phyloP scores from a whole-genome alignment of 2,888 invertebrate species.

The Mallateleia sp. region DNA sequence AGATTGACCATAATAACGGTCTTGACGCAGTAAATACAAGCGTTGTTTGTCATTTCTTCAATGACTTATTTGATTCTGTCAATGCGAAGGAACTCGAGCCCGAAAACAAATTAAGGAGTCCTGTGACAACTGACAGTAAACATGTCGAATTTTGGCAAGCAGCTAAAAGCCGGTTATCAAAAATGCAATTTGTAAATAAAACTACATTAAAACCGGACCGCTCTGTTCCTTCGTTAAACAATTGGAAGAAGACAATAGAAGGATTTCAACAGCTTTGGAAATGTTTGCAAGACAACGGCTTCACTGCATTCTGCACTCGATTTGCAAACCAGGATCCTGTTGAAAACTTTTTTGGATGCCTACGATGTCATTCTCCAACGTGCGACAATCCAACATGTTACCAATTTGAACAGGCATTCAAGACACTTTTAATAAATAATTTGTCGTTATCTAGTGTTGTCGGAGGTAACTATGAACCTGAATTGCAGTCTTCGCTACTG shows the following conservation, averaged over 20 bases:
- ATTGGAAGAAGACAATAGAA: background rate
- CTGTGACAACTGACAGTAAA: background rate
- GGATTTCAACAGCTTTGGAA: background rate
- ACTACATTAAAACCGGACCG: background rate
- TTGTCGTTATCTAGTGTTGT: no score
- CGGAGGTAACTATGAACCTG: no score
- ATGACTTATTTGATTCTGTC: constrained; percentile 1
- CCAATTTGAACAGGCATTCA: no score
- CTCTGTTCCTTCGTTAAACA: background rate
- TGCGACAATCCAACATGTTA: no score
- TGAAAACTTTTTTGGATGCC: background rate
- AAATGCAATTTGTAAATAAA: no score
- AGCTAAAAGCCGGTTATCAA: no score
- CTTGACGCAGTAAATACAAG: no score
- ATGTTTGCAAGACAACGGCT: background rate
- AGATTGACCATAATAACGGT: no score
- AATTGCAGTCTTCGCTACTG: no score
- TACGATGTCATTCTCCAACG: background rate
- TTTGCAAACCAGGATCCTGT: background rate
- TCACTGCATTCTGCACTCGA: background rate
- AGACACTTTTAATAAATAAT: no score
- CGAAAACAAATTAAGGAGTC: background rate
- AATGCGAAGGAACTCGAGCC: background rate
- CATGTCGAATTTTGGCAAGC: background rate
- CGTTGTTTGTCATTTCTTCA: background rate